Conservation (phyloP, 2,888 invertebrate species). For the Torymus aiolomorphi region DNA sequence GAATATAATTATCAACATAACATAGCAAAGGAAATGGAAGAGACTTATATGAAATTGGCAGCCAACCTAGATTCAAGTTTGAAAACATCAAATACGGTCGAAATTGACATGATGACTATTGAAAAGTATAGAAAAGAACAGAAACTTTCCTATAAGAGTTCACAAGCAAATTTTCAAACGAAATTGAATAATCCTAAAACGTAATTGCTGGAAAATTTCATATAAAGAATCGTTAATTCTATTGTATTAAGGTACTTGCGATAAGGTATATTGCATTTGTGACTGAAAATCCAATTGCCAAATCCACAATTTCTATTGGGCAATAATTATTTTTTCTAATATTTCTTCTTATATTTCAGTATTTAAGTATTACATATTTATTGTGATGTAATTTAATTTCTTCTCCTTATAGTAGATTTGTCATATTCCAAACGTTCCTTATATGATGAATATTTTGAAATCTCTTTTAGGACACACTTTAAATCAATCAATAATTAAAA, state of each 20-base stretch:
- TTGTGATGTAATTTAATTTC: too few relatives aligned
- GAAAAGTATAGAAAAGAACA: slow-evolving; percentile 72
- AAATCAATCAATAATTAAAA: too few relatives aligned
- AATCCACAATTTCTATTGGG: slow-evolving; percentile 47
- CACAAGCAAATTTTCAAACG: slow-evolving; percentile 20
- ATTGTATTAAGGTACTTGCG: not conserved
- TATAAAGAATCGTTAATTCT: not conserved
- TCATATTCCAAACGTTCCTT: too few relatives aligned
- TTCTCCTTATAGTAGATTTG: too few relatives aligned
- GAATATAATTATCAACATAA: slow-evolving; percentile 66
- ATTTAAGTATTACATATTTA: not conserved
- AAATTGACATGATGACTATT: slow-evolving; percentile 67
- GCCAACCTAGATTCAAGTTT: slow-evolving; percentile 71
- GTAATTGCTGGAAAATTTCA: slow-evolving; percentile 17
- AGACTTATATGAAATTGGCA: slow-evolving; percentile 72
- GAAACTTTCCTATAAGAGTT: slow-evolving; percentile 60
- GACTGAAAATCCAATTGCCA: slow-evolving; percentile 50
- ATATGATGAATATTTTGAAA: too few relatives aligned
- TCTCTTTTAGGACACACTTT: too few relatives aligned
- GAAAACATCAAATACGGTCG: slow-evolving; percentile 61
- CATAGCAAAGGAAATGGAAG: slow-evolving; percentile 73
- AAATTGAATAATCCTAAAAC: slow-evolving; percentile 11
- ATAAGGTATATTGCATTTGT: not conserved
- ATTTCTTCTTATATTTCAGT: not conserved
- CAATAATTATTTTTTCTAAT: not conserved